Conservation (phyloP, 2,888 invertebrate genomes). For the Sinhomidia bicolor region DNA sequence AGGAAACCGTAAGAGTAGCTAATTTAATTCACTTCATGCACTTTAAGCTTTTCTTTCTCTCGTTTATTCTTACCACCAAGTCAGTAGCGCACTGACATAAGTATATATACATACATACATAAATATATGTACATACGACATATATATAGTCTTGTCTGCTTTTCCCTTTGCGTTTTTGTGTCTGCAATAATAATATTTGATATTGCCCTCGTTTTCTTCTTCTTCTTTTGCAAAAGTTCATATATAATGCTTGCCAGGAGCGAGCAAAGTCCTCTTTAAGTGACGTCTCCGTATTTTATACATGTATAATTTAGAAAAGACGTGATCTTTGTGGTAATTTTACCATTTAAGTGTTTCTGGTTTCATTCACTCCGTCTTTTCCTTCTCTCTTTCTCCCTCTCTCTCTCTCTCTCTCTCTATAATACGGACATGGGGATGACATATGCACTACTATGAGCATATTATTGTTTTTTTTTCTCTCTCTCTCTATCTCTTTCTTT, state of each 20-base stretch:
- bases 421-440: conserved; percentile 47
- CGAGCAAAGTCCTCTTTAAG: conserved; percentile 38
- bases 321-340: conserved; percentile 71
- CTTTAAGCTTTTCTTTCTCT: conserved; percentile 70
- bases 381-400: conserved; percentile 29
- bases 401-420: conserved; percentile 27
- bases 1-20: conserved; percentile 79
- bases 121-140: no score
- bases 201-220: conserved; percentile 61
- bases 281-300: conserved; percentile 65
- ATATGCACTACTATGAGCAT: conserved; percentile 48
- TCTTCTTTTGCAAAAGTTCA: conserved; percentile 60
- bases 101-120: no score
- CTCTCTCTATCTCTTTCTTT: no score
- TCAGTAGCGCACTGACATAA: conserved; percentile 40
- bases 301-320: conserved; percentile 54
- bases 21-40: conserved; percentile 80
- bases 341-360: conserved; percentile 66
- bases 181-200: conserved; percentile 67
- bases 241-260: conserved; percentile 62
- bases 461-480: conserved; percentile 25
- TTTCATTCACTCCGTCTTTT: conserved; percentile 57
- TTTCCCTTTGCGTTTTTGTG: conserved; percentile 50
- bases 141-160: conserved; percentile 21
- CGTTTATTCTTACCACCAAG: conserved; percentile 30